Base-by-base conservation (phyloP, 2,888 invertebrate genomes). In the Deroplatys truncata region DNA sequence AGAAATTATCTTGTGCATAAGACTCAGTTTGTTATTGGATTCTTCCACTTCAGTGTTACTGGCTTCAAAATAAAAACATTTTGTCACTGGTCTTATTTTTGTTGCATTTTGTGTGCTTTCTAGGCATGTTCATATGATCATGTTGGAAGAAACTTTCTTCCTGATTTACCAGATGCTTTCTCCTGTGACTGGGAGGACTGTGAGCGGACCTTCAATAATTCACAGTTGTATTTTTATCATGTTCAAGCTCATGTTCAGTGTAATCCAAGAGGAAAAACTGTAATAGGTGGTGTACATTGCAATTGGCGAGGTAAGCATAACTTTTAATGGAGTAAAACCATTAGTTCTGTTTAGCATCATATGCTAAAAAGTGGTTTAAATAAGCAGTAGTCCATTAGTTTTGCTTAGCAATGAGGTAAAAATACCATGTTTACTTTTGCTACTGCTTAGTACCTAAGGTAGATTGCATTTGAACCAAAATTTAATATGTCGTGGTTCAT, bases 151-250 rank as follows among this genome's bases (percentile, higher is more conserved):
- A 95, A 95, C 90, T 93, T 93, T 35, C 91, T 96, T 49, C 96
- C 96, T 0, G 92, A 92, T 43, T 90, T 92, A 84, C 91, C 91
- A 13, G 90, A 91, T n/a, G 90, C 91, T 20, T 91, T 92, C 88
- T 90, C 93, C 35, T 94, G 94, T 89, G 91, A 93, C n/a, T 94
- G 94, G 94, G 92, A 93, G 28, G 92, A 93, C 88, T 94, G 94
- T 91, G 89, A 92, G 20, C 92, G 91, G 88, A 89, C 90, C 35
- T 93, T 93, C 88, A 93, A 92, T 49, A 94, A 94, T 91, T 93
- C 93, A 91, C 93, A 93, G 88, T 89, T 92, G 56, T 94, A 92
- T 90, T 91, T 95, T 28, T 94, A 95, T 91, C 97, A 97, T 91
- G 94, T 96, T 0, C 93, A 93, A 83, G 91, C 93, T 4, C 95